Conservation (phyloP, 2,888 invertebrate genomes). For the Argynnis bischoffii region DNA sequence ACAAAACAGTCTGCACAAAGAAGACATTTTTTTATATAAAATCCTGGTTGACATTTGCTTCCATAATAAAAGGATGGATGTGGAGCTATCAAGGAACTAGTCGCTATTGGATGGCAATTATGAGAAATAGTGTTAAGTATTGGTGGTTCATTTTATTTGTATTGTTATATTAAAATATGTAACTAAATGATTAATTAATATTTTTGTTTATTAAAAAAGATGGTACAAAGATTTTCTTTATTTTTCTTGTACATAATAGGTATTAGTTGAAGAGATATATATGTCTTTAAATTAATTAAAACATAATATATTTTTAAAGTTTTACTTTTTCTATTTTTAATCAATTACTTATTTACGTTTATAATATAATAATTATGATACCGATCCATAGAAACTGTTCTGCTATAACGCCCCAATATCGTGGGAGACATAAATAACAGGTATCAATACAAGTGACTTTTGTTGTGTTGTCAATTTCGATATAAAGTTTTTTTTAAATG, state of each 20-base stretch:
- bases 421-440: slow-evolving; percentile 47
- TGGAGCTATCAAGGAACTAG: slow-evolving; percentile 5
- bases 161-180: too few relatives aligned
- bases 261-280: too few relatives aligned
- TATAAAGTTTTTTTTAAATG: slow-evolving; percentile 37
- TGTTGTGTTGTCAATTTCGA: slow-evolving; percentile 42
- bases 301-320: too few relatives aligned
- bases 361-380: background rate
- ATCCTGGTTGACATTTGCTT: slow-evolving; percentile 43
- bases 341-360: background rate
- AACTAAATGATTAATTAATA: too few relatives aligned
- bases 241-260: too few relatives aligned
- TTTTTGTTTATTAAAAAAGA: too few relatives aligned
- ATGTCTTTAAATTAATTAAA: too few relatives aligned
- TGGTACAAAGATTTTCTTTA: too few relatives aligned
- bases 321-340: background rate
- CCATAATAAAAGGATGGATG: slow-evolving; percentile 37
- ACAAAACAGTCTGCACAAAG: slow-evolving; percentile 47
- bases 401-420: slow-evolving; percentile 31
- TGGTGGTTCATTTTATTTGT: too few relatives aligned
- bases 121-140: too few relatives aligned
- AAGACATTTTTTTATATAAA: slow-evolving; percentile 39
- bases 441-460: slow-evolving; percentile 45
- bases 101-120: background rate
- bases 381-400: slow-evolving; percentile 12